A percentile compares a stretch with the other conserved stretches of the same genome.
phyloP scores from a whole-genome alignment of 2,113 vertebrate genomes.

The Neotoma lepida region DNA sequence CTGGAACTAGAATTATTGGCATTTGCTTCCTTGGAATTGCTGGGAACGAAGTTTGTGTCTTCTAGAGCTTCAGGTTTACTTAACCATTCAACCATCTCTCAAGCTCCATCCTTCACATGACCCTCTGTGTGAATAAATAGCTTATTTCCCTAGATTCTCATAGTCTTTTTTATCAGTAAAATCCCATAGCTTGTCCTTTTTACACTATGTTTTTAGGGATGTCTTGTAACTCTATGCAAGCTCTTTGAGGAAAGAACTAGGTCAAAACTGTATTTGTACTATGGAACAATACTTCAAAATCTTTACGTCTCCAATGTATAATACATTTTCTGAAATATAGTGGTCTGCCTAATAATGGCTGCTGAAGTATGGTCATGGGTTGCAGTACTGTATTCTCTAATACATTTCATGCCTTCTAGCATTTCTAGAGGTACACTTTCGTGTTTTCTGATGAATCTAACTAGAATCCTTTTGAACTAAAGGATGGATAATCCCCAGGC shows the following conservation, averaged over 20 bases:
- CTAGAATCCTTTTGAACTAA: conserved; percentile 56
- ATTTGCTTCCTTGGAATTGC: neutral
- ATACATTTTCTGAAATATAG: conserved; percentile 50
- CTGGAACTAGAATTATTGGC: neutral
- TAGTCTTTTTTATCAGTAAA: conserved; percentile 12
- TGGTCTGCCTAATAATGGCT: conserved; percentile 35
- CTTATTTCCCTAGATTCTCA: conserved; percentile 35
- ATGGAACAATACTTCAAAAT: conserved; percentile 52
- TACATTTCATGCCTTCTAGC: conserved; percentile 29
- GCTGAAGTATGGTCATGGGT: neutral
- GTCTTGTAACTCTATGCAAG: conserved; percentile 7
- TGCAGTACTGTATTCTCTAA: conserved; percentile 4
- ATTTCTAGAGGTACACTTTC: conserved; percentile 57
- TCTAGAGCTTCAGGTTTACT: neutral
- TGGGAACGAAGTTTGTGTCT: neutral
- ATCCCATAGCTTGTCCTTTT: neutral
- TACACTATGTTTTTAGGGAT: conserved; percentile 28
- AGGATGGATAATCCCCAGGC: conserved; percentile 48
- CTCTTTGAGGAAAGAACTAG: conserved; percentile 55
- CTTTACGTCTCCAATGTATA: conserved; percentile 12
- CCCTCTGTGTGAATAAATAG: neutral
- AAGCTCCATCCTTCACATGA: neutral
- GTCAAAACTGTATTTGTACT: conserved; percentile 53
- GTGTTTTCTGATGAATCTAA: conserved; percentile 66
- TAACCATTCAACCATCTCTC: neutral